Evolutionary conservation across 1,140 invertebrate genomes (phyloP).

Genomic region (Alviniconcha marisindica): DNA sequence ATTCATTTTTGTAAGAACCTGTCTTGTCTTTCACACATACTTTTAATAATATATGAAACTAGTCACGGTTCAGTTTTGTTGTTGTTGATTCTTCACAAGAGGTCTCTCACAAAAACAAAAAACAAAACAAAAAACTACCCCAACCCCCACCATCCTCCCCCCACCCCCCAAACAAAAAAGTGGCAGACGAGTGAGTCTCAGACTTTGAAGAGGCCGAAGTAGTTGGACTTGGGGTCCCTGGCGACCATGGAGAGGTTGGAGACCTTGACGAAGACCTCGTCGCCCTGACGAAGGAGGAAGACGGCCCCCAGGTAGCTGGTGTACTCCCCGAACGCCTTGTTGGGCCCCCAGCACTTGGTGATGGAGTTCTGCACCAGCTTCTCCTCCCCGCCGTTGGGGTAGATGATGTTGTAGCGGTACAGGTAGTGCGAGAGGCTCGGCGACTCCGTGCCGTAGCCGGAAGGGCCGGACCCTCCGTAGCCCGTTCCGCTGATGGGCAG

Average conservation of each 20-base stretch:
- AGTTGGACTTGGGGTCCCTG: conserved; percentile 65
- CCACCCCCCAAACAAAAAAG: too few relatives aligned
- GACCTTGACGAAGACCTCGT: conserved; percentile 72
- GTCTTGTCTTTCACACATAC: too few relatives aligned
- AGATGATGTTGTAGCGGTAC: conserved; percentile 70
- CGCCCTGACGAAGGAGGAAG: conserved; percentile 63
- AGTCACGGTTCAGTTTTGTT: too few relatives aligned
- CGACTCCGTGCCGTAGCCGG: conserved; percentile 38
- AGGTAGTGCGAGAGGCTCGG: conserved; percentile 67
- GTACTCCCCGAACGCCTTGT: conserved; percentile 68
- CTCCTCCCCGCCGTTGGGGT: conserved; percentile 68
- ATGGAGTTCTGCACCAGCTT: conserved; percentile 69
- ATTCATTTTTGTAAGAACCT: too few relatives aligned
- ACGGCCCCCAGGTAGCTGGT: conserved; percentile 70
- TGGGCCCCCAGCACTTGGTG: conserved; percentile 68
- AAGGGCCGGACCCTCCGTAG: conserved; percentile 18
- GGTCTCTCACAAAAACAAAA: too few relatives aligned
- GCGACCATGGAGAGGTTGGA: conserved; percentile 68
- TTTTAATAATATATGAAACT: too few relatives aligned
- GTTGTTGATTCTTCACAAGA: too few relatives aligned
- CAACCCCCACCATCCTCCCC: too few relatives aligned
- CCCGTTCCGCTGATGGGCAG: conserved; percentile 49
- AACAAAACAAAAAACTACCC: too few relatives aligned
- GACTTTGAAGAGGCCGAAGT: conserved; percentile 69
- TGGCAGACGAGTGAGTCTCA: background rate